A percentile compares a stretch with the other conserved stretches of the same genome.
Evolutionary conservation across 2,888 invertebrate genomes (phyloP).

Genomic region (Brachylomia viminalis): DNA sequence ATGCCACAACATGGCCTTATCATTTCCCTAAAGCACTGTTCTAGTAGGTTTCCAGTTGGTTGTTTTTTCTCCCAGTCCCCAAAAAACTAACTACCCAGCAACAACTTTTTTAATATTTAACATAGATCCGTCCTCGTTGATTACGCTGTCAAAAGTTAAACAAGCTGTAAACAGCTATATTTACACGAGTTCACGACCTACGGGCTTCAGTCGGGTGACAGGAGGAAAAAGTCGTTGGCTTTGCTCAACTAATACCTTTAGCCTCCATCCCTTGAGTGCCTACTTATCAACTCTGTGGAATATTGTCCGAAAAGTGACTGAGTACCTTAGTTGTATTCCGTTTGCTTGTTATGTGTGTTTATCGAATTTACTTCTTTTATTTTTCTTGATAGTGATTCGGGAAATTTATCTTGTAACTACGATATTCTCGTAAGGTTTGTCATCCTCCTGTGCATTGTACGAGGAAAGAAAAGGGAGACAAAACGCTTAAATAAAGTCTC

Average conservation of each 20-base stretch:
- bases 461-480: neutral
- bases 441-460: neutral
- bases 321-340: neutral
- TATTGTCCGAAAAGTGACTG: neutral
- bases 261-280: neutral
- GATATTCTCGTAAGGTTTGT: neutral
- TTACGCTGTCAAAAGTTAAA: conserved; percentile 49
- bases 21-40: neutral
- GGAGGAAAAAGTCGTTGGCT: conserved; percentile 27
- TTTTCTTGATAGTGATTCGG: neutral
- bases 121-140: conserved; percentile 16
- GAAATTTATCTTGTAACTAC: neutral
- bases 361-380: neutral
- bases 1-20: neutral
- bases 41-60: neutral
- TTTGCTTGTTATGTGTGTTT: neutral
- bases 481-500: neutral
- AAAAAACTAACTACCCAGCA: neutral
- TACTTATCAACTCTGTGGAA: conserved; percentile 6
- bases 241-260: conserved; percentile 36
- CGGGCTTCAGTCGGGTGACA: conserved; percentile 18
- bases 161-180: conserved; percentile 35
- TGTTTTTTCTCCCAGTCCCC: neutral
- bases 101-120: conserved; percentile 35
- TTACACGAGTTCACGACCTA: conserved; percentile 28